Percentiles rank a stretch among this genome's conserved stretches.
Evolutionary conservation across 2,797 vertebrate genomes (phyloP).

Genomic region (Microchirus variegatus): DNA sequence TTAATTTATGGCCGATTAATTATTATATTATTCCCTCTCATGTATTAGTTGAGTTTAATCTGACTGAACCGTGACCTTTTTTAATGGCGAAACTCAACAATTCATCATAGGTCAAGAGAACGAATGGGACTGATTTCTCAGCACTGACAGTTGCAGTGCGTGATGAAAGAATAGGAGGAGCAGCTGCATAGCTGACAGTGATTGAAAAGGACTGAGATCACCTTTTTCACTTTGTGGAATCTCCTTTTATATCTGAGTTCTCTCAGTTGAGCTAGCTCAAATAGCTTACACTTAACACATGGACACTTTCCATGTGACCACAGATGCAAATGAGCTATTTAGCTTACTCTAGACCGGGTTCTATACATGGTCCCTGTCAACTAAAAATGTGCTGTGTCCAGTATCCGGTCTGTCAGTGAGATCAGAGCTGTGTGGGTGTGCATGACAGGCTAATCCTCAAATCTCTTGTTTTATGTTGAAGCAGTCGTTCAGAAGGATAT

Average conservation of each 20-base stretch:
- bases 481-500: not conserved
- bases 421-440: constrained; percentile 2
- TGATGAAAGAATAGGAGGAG: constrained; percentile 3
- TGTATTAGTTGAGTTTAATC: not conserved
- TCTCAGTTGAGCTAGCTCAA: too few species aligned
- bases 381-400: too few species aligned
- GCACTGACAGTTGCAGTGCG: not conserved
- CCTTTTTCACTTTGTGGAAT: not conserved
- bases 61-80: constrained; percentile 16
- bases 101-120: not conserved
- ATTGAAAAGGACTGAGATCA: not conserved
- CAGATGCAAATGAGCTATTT: too few species aligned
- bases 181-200: constrained; percentile 5
- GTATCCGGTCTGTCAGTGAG: not conserved
- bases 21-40: too few species aligned
- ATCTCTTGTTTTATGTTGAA: constrained; percentile 8
- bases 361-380: too few species aligned
- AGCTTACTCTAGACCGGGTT: too few species aligned
- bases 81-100: not conserved
- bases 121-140: not conserved
- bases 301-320: not conserved
- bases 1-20: too few species aligned
- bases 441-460: not conserved
- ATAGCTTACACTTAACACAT: not conserved
- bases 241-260: not conserved